Percentiles rank a stretch among this genome's conserved stretches.
These are phyloP conservation scores for Aradus depressus DNA, from an alignment of 2,888 invertebrate genomes.

Conservation along the genomic window DNA sequence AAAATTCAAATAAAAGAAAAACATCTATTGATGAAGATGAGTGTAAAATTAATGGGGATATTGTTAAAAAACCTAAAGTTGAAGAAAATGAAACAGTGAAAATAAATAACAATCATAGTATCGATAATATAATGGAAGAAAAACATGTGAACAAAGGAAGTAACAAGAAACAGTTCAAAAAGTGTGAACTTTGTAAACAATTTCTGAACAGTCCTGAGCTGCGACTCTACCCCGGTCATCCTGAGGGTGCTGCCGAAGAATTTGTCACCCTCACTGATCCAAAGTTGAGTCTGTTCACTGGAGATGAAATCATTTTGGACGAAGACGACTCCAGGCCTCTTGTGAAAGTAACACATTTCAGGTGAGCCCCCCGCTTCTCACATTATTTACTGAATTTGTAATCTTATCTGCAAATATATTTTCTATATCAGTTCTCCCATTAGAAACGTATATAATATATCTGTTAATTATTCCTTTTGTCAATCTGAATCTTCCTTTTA, in stretches of 20 bases:
- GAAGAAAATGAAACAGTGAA: conserved; percentile 10
- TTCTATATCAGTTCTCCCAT: background rate
- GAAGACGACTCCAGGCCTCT: conserved; percentile 48
- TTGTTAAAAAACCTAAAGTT: background rate
- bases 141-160: conserved; percentile 15
- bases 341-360: conserved; percentile 47
- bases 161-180: conserved; percentile 21
- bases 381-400: background rate
- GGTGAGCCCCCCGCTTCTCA: conserved; percentile 31
- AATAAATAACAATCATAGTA: conserved; percentile 1
- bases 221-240: conserved; percentile 58
- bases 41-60: background rate
- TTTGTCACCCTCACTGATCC: conserved; percentile 63
- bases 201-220: conserved; percentile 40
- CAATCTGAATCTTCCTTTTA: too few relatives aligned
- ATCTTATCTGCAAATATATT: background rate
- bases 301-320: conserved; percentile 44
- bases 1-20: conserved; percentile 14
- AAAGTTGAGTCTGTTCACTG: conserved; percentile 58
- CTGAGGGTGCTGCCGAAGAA: conserved; percentile 63
- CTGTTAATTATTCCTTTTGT: too few relatives aligned
- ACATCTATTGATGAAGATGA: conserved; percentile 1
- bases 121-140: conserved; percentile 3
- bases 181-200: conserved; percentile 43
- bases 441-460: too few relatives aligned